Base-by-base conservation (phyloP, 2,888 invertebrate genomes). In the Xestia ashworthii region DNA sequence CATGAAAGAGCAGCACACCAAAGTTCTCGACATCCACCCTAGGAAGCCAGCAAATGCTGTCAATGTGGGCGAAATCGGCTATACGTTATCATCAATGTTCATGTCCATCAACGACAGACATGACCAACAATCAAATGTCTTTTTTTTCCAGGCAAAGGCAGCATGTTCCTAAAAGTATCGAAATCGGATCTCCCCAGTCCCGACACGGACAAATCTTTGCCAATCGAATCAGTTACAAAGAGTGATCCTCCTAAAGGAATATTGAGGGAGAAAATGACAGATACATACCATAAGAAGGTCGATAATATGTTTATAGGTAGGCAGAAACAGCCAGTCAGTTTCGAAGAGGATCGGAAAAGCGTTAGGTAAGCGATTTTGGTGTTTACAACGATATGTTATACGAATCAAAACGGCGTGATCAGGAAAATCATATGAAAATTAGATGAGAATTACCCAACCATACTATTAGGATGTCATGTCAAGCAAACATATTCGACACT, bases 331-430 rank as follows among this genome's bases (percentile, higher is more conserved):
- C 91, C 93, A 67, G 89, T 96, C 62, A 95, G 97, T 86, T 97
- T 97, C 80, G 98, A 98, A 80, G 98, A 98, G 55, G 98, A 98
- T 78, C 97, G 97, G 80, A 98, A 98, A 91, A 98, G 98, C 91
- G 98, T 98, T 0, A 93, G 97, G 97, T 96, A 58, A 79, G 76
- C 4, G 19, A 65, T 46, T 58, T 0, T 38, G 19, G 1, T 50
- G 38, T 62, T 48, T 67, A 53, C 6, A 1, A 38, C 32, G 0
- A 5, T 19, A 5, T 5, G 4, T 5, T 38, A 62, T 53, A 22
- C 4, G 19, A 25, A 25, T 4, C 22, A 69, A 69, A 64, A 60
- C 69, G 8, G 5, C 22, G 5, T 9, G 14, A 1, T 46, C 19
- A 19, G 14, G 25, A 8, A 12, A 41, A n/a, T 53, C 5, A n/a